Base-by-base conservation (phyloP, 92 coral and sea anemone species). In the Siderastrea siderea region DNA sequence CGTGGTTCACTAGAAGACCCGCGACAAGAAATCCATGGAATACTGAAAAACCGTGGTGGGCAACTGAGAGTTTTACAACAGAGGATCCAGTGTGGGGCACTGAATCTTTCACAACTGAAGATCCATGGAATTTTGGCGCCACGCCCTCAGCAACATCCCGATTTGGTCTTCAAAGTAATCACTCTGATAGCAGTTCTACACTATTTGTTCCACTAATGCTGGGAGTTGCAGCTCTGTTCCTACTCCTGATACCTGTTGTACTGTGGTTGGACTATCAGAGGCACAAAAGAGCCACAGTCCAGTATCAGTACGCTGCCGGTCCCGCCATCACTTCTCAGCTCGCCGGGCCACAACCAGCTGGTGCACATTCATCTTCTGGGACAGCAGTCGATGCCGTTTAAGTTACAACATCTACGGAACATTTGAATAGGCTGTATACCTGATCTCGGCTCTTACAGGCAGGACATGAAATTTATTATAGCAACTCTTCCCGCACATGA, bases 161-260 rank as follows among this genome's bases (percentile, higher is more conserved):
- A 5, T 4, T 2, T 4, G 48, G 1, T 19, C 72, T 9, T 14
- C 68, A 47, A 6, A 74, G 79, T 46, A 86, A 90, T 67, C 86
- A 46, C 75, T 8, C 54, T 66, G 11, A 78, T 78, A 48, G 80
- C 65, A 11, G 92, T 89, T 2, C 46, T 89, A n/a, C 43, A 66
- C 47, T 26, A 26, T 26, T 26, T 26, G 38, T 26, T 26, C 38
- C 38, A 26, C 38, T 26, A 26, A 26, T 26, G 38, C 38, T 26
- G 38, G 38, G 38, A 26, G n/a, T 75, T 2, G 90, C 78, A 1
- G 58, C 73, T 0, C 57, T 85, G 0, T 60, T 86, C 10, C 91
- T 86, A 77, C 4, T 86, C 53, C 14, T 90, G 63, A 48, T 86
- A 26, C 93, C 91, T 0, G 5, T 86, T 15, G 54, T 59, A 15